Evolutionary conservation across 2,113 vertebrate species (phyloP).

Genomic region (Neolamprologus longior): DNA sequence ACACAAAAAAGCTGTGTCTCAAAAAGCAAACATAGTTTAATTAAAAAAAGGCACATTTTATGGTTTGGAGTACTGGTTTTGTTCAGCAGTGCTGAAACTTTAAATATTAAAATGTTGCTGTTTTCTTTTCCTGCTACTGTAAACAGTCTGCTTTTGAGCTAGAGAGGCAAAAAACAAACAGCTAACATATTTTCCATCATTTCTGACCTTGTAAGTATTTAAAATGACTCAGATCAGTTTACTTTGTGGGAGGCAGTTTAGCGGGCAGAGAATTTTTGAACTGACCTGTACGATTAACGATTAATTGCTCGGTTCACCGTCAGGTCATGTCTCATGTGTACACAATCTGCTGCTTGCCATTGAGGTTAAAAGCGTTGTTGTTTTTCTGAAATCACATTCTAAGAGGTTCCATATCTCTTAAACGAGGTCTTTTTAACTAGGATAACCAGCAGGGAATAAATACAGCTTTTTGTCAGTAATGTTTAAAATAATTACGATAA

Average conservation of each 20-base stretch:
- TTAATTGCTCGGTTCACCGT: neutral
- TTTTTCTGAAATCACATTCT: neutral
- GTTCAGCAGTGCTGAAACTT: neutral
- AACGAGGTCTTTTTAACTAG: fast-evolving
- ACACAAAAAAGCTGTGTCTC: neutral
- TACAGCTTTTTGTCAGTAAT: neutral
- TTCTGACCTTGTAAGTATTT: neutral
- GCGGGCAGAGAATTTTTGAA: neutral
- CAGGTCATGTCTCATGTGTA: neutral
- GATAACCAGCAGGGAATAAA: neutral
- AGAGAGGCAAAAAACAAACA: neutral
- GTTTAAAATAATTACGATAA: neutral
- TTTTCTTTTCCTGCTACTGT: neutral
- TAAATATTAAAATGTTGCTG: neutral
- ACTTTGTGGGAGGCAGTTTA: neutral
- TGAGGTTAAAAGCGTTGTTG: neutral
- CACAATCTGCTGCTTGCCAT: neutral
- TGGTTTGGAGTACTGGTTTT: neutral
- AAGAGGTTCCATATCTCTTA: neutral
- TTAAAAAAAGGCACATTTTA: neutral
- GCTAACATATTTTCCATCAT: fast-evolving
- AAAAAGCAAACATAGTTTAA: neutral
- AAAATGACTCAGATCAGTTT: neutral
- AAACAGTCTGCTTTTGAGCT: neutral
- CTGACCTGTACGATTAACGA: neutral